Conservation (phyloP, 1,140 invertebrate species). For the Mactra quadrangularis region DNA sequence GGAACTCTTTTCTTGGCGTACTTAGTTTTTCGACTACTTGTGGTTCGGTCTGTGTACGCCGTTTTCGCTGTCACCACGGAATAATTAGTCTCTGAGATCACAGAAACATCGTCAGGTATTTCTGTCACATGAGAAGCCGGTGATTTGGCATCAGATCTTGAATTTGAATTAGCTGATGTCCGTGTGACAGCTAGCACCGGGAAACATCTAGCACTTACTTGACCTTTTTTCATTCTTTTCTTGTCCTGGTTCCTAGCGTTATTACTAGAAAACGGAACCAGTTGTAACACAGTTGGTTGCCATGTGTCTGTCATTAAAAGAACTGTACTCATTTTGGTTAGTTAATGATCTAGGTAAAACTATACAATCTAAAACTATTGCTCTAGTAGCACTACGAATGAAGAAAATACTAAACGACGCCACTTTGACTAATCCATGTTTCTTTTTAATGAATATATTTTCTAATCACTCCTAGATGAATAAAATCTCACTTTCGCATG, state of each 20-base stretch:
- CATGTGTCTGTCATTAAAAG: conserved; percentile 68
- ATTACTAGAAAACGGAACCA: conserved; percentile 71
- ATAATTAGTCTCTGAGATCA: conserved; percentile 34
- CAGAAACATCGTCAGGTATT: conserved; percentile 20
- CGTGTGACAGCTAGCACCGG: conserved; percentile 71
- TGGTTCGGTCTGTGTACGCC: not conserved
- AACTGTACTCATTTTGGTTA: conserved; percentile 65
- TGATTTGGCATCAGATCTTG: conserved; percentile 24
- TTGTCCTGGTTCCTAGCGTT: conserved; percentile 33
- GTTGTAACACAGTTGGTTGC: conserved; percentile 72
- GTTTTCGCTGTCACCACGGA: conserved; percentile 24
- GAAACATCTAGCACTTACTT: conserved; percentile 52
- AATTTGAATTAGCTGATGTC: conserved; percentile 25
- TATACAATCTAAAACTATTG: conserved; percentile 31
- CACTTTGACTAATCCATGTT: too few relatives aligned
- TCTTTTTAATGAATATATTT: too few relatives aligned
- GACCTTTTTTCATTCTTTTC: not conserved
- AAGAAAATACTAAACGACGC: not conserved
- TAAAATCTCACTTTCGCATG: too few relatives aligned
- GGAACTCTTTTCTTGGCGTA: conserved; percentile 50
- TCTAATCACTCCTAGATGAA: too few relatives aligned
- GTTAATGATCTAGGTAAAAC: not conserved
- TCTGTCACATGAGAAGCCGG: conserved; percentile 21
- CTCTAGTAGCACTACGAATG: conserved; percentile 37
- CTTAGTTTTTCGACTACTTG: conserved; percentile 9